Percentiles rank a stretch among this genome's conserved stretches.
Evolutionary conservation across 2,797 vertebrate genomes (phyloP).

Genomic region (Neomorphus geoffroyi): DNA sequence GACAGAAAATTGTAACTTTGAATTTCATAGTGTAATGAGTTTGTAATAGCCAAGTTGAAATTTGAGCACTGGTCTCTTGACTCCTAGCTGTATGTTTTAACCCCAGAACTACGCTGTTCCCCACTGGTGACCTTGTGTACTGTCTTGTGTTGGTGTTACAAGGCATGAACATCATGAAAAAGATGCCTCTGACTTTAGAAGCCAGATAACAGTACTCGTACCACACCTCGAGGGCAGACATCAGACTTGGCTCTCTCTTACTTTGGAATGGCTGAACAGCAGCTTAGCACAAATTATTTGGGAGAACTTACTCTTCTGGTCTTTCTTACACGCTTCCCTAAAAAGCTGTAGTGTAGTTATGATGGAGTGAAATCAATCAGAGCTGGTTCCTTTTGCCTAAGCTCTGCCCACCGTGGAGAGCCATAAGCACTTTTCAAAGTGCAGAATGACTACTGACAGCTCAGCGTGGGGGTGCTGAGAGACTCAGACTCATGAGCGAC

Average conservation of each 20-base stretch:
- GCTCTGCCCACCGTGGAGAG: not conserved
- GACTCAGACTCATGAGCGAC: not conserved
- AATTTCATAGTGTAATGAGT: not conserved
- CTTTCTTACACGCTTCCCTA: not conserved
- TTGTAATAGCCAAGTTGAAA: not conserved
- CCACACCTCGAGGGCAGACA: not conserved
- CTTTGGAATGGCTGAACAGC: not conserved
- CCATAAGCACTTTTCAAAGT: not conserved
- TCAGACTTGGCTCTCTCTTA: not conserved
- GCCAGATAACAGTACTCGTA: not conserved
- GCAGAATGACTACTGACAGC: not conserved
- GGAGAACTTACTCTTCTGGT: not conserved
- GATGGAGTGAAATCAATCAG: not conserved
- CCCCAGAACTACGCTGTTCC: not conserved
- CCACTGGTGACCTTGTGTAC: not conserved
- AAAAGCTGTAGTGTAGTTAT: not conserved
- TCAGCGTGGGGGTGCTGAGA: not conserved
- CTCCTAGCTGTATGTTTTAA: not conserved
- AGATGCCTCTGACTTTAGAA: not conserved
- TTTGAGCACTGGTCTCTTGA: not conserved
- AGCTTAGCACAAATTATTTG: not conserved
- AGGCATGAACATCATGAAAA: not conserved
- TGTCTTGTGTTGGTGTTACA: not conserved
- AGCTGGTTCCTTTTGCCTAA: not conserved
- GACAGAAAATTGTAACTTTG: not conserved